Conservation (phyloP, 2,888 invertebrate species). For the Lochmaea capreae region DNA sequence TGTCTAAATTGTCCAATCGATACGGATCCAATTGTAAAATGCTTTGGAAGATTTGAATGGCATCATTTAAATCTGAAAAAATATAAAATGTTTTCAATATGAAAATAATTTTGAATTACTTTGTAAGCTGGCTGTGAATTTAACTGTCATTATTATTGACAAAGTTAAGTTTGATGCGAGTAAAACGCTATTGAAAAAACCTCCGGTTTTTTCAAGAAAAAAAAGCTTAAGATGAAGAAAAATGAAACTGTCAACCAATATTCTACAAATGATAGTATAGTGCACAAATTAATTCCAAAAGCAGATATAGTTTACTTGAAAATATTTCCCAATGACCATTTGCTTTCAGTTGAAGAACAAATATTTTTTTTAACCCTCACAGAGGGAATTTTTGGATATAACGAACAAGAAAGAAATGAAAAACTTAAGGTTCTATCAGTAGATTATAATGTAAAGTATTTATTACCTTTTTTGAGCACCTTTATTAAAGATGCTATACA, state of each 20-base stretch:
- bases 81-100: not conserved
- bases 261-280: not conserved
- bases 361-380: conserved; percentile 55
- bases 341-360: conserved; percentile 56
- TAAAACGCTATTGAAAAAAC: too few species aligned
- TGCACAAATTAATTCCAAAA: conserved; percentile 49
- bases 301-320: conserved; percentile 54
- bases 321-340: conserved; percentile 52
- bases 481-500: conserved; percentile 56
- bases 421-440: conserved; percentile 49
- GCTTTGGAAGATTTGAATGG: conserved; percentile 85
- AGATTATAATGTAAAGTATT: conserved; percentile 52
- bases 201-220: not conserved
- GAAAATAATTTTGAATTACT: too few species aligned
- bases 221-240: not conserved
- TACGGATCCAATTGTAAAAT: conserved; percentile 91
- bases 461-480: conserved; percentile 53
- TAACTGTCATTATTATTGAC: too few species aligned
- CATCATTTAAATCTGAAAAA: conserved; percentile 86
- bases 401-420: conserved; percentile 55
- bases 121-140: too few species aligned
- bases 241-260: not conserved
- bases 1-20: conserved; percentile 95
- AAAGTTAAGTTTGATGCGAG: too few species aligned
- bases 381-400: conserved; percentile 57